phyloP scores from a whole-genome alignment of 1,140 invertebrate genomes.

The Tetramorium simillimum region DNA sequence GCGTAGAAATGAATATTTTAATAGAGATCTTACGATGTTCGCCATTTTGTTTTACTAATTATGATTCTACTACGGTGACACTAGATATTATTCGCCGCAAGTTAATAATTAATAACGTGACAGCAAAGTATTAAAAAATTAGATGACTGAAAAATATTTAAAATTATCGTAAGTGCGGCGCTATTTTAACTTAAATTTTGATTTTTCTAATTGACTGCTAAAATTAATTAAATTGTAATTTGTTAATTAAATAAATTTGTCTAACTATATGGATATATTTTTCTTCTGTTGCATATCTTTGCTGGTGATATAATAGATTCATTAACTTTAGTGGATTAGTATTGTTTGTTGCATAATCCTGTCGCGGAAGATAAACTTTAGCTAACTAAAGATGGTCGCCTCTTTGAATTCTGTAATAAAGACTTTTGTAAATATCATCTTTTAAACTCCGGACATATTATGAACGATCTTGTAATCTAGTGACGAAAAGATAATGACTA shows the following conservation, averaged over 20 bases:
- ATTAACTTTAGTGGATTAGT: slow-evolving; percentile 15
- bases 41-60: neutral
- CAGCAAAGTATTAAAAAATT: neutral
- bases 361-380: slow-evolving; percentile 9
- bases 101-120: neutral
- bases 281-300: neutral
- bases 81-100: neutral
- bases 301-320: neutral
- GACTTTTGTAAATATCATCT: neutral
- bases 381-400: neutral
- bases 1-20: slow-evolving; percentile 9
- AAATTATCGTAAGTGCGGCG: too few relatives aligned
- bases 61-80: neutral
- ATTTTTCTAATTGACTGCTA: too few relatives aligned
- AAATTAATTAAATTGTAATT: neutral
- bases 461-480: neutral
- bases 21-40: neutral
- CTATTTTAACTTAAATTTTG: too few relatives aligned
- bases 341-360: slow-evolving; percentile 33
- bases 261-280: neutral
- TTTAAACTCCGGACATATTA: neutral
- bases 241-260: neutral
- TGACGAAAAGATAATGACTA: neutral
- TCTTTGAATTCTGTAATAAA: neutral
- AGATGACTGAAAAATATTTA: too few relatives aligned